These are phyloP conservation scores for Drosophila carrolli DNA, from an alignment of 1,140 invertebrate genomes.

Conservation along the genomic window DNA sequence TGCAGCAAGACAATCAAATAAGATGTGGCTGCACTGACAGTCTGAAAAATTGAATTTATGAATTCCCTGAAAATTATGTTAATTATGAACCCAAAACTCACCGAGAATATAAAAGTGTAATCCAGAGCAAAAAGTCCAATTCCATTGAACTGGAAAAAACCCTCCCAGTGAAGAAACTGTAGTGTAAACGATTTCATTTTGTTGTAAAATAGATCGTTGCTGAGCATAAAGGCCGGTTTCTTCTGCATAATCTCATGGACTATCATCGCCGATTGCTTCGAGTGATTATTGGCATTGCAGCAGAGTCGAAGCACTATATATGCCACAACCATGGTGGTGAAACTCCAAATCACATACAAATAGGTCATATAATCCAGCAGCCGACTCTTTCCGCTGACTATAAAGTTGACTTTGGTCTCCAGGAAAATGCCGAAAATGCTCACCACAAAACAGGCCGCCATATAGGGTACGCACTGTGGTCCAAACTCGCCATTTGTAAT, in stretches of 20 bases:
- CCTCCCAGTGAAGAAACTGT: slow-evolving; percentile 83
- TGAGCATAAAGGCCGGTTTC: slow-evolving; percentile 82
- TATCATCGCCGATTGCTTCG: slow-evolving; percentile 83
- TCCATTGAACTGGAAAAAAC: slow-evolving; percentile 83
- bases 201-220: slow-evolving; percentile 82
- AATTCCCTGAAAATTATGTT: background rate
- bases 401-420: slow-evolving; percentile 81
- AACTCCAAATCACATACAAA: slow-evolving; percentile 78
- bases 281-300: slow-evolving; percentile 77
- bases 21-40: slow-evolving; percentile 83
- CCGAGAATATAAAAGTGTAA: slow-evolving; percentile 84
- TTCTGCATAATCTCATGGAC: slow-evolving; percentile 84
- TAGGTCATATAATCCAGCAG: slow-evolving; percentile 70
- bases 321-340: slow-evolving; percentile 77
- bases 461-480: slow-evolving; percentile 78
- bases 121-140: slow-evolving; percentile 80
- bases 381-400: slow-evolving; percentile 66
- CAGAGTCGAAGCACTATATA: slow-evolving; percentile 79
- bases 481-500: slow-evolving; percentile 79
- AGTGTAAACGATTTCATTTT: slow-evolving; percentile 84
- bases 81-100: slow-evolving; percentile 21
- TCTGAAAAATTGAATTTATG: slow-evolving; percentile 52
- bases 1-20: slow-evolving; percentile 84
- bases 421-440: slow-evolving; percentile 82
- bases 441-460: slow-evolving; percentile 81